phyloP scores from a whole-genome alignment of 2,888 invertebrate genomes.

The Platycheirus albimanus region DNA sequence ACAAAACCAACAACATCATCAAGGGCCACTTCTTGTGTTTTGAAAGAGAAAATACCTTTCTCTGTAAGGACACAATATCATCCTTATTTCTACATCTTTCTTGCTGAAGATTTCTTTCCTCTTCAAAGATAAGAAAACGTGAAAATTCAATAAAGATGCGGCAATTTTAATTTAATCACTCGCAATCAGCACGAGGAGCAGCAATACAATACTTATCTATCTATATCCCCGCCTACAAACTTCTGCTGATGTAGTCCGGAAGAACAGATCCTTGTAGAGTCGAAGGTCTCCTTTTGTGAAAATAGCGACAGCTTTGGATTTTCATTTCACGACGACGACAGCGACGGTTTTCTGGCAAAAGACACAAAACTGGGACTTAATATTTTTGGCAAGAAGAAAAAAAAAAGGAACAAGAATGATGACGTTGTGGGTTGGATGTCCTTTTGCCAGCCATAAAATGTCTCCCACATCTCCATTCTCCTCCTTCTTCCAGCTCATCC shows the following conservation, averaged over 20 bases:
- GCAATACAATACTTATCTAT: constrained; percentile 12
- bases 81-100: constrained; percentile 2
- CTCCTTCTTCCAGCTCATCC: constrained; percentile 12
- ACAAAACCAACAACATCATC: constrained; percentile 1
- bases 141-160: constrained; percentile 73
- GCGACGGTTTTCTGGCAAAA: background rate
- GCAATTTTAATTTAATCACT: constrained; percentile 73
- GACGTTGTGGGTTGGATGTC: constrained; percentile 45
- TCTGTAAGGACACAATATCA: background rate
- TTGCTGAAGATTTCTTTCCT: constrained; percentile 18
- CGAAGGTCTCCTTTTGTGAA: constrained; percentile 15
- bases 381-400: constrained; percentile 19
- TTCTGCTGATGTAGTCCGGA: background rate
- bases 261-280: constrained; percentile 2
- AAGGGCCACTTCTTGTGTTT: constrained; percentile 1
- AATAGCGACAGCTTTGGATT: constrained; percentile 8
- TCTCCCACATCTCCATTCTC: background rate
- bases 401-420: constrained; percentile 39
- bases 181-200: constrained; percentile 50
- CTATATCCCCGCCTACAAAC: background rate
- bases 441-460: constrained; percentile 27
- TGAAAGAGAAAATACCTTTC: background rate
- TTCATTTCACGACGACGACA: constrained; percentile 34
- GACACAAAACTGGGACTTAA: constrained; percentile 28
- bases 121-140: constrained; percentile 60